These are phyloP conservation scores for Hyposmocoma kahamanoa DNA, from an alignment of 1,140 invertebrate species.

Conservation along the genomic window DNA sequence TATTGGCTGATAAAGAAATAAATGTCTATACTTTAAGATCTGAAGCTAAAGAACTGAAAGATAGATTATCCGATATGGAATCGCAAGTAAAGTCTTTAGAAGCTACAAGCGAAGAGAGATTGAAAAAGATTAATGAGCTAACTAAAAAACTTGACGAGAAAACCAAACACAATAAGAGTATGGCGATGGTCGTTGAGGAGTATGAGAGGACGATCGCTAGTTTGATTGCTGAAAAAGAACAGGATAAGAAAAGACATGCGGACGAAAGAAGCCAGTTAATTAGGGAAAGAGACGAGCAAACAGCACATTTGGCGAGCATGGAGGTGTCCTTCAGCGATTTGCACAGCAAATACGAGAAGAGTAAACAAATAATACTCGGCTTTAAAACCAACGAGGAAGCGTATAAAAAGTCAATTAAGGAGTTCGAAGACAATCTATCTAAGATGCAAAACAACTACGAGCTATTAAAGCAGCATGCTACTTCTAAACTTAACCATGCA, in stretches of 20 bases:
- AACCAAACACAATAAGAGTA: slow-evolving; percentile 52
- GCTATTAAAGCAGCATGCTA: slow-evolving; percentile 63
- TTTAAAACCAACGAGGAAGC: slow-evolving; percentile 63
- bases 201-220: slow-evolving; percentile 81
- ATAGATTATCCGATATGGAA: slow-evolving; percentile 46
- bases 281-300: slow-evolving; percentile 78
- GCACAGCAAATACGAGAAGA: slow-evolving; percentile 76
- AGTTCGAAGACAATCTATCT: slow-evolving; percentile 55
- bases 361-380: slow-evolving; percentile 61
- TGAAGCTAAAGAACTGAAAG: slow-evolving; percentile 53
- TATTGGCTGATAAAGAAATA: slow-evolving; percentile 62
- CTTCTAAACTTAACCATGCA: slow-evolving; percentile 61
- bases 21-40: slow-evolving; percentile 47
- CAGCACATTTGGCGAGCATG: slow-evolving; percentile 82
- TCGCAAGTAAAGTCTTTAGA: slow-evolving; percentile 50
- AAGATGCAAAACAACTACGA: slow-evolving; percentile 70
- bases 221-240: slow-evolving; percentile 76
- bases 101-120: slow-evolving; percentile 37
- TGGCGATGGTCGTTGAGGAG: slow-evolving; percentile 77
- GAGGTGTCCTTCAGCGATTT: slow-evolving; percentile 87
- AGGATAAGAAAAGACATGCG: slow-evolving; percentile 66
- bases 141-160: slow-evolving; percentile 49
- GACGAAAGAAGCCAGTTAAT: slow-evolving; percentile 55
- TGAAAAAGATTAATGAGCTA: slow-evolving; percentile 49
- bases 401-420: slow-evolving; percentile 52